These are phyloP conservation scores for Rapana venosa DNA, from an alignment of 2,888 invertebrate genomes.

Conservation along the genomic window DNA sequence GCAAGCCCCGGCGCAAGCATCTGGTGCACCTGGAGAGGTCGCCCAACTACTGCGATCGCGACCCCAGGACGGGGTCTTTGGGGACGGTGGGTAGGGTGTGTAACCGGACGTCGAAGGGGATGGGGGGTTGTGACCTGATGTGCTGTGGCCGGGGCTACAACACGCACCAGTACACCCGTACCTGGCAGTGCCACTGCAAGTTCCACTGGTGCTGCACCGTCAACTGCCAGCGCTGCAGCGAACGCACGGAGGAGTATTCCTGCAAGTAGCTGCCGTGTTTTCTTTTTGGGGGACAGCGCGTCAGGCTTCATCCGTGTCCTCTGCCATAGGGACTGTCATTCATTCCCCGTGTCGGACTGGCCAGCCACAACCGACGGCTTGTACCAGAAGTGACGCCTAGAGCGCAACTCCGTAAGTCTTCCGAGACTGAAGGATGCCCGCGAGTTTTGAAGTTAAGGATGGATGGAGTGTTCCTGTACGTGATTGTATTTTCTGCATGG, in stretches of 20 bases:
- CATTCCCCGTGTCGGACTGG: too few relatives aligned
- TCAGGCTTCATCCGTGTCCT: too few relatives aligned
- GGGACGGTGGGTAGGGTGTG: slow-evolving; percentile 81
- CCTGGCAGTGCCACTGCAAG: slow-evolving; percentile 86
- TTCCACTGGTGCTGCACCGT: slow-evolving; percentile 80
- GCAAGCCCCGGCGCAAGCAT: slow-evolving; percentile 84
- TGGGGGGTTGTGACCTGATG: slow-evolving; percentile 84
- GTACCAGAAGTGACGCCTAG: too few relatives aligned
- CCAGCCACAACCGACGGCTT: too few relatives aligned
- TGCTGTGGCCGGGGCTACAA: slow-evolving; percentile 91
- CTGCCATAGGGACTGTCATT: too few relatives aligned
- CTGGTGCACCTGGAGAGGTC: slow-evolving; percentile 90
- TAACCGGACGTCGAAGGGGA: slow-evolving; percentile 80
- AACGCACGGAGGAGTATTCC: slow-evolving; percentile 77
- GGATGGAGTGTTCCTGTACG: too few relatives aligned
- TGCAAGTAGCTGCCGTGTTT: slow-evolving; percentile 70
- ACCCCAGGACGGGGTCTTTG: slow-evolving; percentile 85
- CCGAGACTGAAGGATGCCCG: too few relatives aligned
- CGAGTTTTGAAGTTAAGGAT: too few relatives aligned
- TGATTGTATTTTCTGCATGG: too few relatives aligned
- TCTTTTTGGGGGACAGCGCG: too few relatives aligned
- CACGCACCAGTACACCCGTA: slow-evolving; percentile 86
- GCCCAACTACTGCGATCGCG: slow-evolving; percentile 93
- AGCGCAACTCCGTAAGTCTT: too few relatives aligned
- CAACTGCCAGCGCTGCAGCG: slow-evolving; percentile 77